Evolutionary conservation across 2,888 invertebrate species (phyloP), one percentile per base, ranked within the genome.

Genomic region (Zaprionus bogoriensis): DNA sequence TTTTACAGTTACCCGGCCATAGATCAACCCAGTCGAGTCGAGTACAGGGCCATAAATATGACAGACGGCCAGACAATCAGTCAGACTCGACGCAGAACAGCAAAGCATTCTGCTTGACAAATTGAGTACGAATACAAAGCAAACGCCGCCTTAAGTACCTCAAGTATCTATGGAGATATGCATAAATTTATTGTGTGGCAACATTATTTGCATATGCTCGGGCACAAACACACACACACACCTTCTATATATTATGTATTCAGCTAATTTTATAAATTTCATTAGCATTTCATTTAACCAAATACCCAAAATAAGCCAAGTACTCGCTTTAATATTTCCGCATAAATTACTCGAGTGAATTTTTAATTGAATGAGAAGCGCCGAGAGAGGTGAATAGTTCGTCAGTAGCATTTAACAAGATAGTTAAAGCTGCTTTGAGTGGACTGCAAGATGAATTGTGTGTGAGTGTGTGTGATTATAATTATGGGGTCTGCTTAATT

Each of bases 101-200:
- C 51, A 46, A 36, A 50, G 36, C 55, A 51, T 32, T 53, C 59
- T 52, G 58, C 55, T 67, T 73, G 69, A 74, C 69, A 74, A 65
- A 74, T 74, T 74, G 57, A 54, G 44, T 60, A 54, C 60, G 51
- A 65, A 73, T 58, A 58, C 62, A 51, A 48, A 53, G 59, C 32
- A 69, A 77, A 64, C 38, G 69, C 51, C 60, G 47, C 44, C 59
- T 61, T 42, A 79, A 76, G 62, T 73, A 66, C 45, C 64, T 60
- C 57, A 52, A 71, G 53, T 55, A 71, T 63, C 48, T 46, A 42
- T 32, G 48, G 41, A 52, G 46, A 58, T 58, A 61, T 53, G 61
- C 50, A 72, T 59, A 67, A 72, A 61, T 67, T 71, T 66, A 27
- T 50, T 39, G 22, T 17, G 23, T 9, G 4, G 7, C 7, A 36